phyloP scores from a whole-genome alignment of 2,797 vertebrate genomes.

The Clarias fuscus region DNA sequence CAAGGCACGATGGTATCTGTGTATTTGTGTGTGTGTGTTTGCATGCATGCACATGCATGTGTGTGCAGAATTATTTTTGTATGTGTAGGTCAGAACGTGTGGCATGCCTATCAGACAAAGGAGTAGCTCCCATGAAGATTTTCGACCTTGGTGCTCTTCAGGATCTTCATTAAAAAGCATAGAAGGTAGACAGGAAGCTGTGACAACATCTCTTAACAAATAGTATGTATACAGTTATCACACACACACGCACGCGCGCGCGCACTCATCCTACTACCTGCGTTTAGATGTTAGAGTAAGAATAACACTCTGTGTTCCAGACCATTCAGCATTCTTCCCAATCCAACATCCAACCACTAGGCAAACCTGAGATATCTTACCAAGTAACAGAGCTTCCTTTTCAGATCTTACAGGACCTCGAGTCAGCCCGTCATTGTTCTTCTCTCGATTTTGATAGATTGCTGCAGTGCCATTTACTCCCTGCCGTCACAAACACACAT shows the following conservation, averaged over 20 bases:
- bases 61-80: slow-evolving; percentile 4
- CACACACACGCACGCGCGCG: no score
- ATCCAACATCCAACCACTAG: neutral
- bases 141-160: slow-evolving; percentile 41
- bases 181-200: slow-evolving; percentile 37
- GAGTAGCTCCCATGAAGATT: slow-evolving; percentile 48
- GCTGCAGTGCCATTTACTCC: slow-evolving; percentile 81
- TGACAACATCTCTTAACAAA: slow-evolving; percentile 26
- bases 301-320: slow-evolving; percentile 21
- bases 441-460: slow-evolving; percentile 81
- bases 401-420: slow-evolving; percentile 84
- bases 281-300: neutral
- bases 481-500: slow-evolving; percentile 65
- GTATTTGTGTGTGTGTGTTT: slow-evolving; percentile 16
- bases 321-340: slow-evolving; percentile 41
- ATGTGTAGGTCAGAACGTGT: slow-evolving; percentile 34
- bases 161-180: slow-evolving; percentile 48
- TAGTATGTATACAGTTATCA: neutral
- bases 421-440: slow-evolving; percentile 76
- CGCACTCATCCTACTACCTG: neutral
- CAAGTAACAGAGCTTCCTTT: slow-evolving; percentile 92
- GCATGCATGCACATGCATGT: neutral
- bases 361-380: slow-evolving; percentile 69
- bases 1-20: slow-evolving; percentile 16
- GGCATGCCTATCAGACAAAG: slow-evolving; percentile 26